Base-by-base conservation (phyloP, 2,797 vertebrate genomes). In the Semaprochilodus insignis region DNA sequence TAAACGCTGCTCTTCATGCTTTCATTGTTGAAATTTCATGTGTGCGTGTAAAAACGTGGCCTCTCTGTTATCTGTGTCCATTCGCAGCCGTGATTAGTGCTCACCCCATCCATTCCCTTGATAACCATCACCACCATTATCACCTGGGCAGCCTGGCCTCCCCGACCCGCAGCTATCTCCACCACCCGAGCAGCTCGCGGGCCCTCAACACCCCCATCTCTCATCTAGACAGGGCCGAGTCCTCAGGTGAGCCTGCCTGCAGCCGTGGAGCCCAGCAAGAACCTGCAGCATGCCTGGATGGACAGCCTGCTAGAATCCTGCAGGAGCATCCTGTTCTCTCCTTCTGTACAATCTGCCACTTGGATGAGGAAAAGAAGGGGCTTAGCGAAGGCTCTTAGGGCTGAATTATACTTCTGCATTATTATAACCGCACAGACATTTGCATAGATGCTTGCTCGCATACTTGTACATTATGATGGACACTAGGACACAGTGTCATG, bases 61-160 rank as follows among this genome's bases (percentile, higher is more conserved):
- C 72, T 86, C 66, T 83, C 51, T 88, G 65, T 85, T 96, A 77
- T 93, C 86, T 92, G 90, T 97, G 88, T 97, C 94, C 96, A 96
- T 97, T 87, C 95, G 92, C 98, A 99, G 98, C 98, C 90, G 97
- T 99, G 96, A 96, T 99, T 97, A 99, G 98, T 95, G 98, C 98
- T 95, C 98, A 99, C 95, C 98, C 98, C 96, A 99, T 99, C 97
- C 98, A 99, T 98, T 98, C 98, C 92, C 97, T 99, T 82, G 98
- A 99, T 96, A 98, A 97, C 95, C 97, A 97, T 96, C 97, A 99
- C 95, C 97, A 98, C 95, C 96, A 99, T 97, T 99, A 98, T 97
- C 97, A 99, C 96, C 97, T 97, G 95, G 97, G 97, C 96, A 97
- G 96, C 96, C 96, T 97, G 95, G 96, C 95, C 81, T 97, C 97